Conservation (phyloP, 2,888 invertebrate genomes). For the Frankliniella intonsa region DNA sequence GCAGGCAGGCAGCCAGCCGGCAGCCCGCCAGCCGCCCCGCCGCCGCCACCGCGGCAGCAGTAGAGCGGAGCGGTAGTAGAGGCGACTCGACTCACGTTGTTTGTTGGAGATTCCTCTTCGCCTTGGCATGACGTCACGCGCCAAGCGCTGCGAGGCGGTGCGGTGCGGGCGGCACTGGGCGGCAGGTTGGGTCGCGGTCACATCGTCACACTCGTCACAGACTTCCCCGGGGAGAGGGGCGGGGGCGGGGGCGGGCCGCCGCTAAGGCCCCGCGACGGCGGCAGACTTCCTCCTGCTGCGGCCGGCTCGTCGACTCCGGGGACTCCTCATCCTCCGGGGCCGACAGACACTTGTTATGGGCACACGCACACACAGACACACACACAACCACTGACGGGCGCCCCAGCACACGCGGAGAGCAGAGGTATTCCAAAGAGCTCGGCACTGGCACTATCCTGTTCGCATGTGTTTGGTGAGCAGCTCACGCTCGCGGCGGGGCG, state of each 20-base stretch:
- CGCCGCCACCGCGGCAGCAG: constrained; percentile 49
- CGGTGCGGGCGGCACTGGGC: too few relatives aligned
- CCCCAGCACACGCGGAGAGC: background rate
- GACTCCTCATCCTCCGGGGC: constrained; percentile 4
- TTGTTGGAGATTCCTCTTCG: constrained; percentile 22
- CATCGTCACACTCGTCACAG: constrained; percentile 3
- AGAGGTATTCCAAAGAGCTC: background rate
- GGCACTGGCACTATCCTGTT: background rate
- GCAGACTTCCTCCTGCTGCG: background rate
- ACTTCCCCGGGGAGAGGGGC: background rate
- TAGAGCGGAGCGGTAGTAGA: background rate
- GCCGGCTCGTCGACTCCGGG: background rate
- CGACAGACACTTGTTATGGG: constrained; percentile 18
- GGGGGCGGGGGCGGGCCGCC: background rate
- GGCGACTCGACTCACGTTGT: constrained; percentile 19
- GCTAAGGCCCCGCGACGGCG: background rate
- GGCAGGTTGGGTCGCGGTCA: background rate
- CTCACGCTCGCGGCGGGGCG: background rate
- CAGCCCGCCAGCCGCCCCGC: constrained; percentile 45
- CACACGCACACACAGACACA: background rate
- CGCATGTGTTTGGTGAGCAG: background rate
- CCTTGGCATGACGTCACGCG: constrained; percentile 23
- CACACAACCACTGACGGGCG: background rate
- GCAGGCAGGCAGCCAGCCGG: constrained; percentile 42
- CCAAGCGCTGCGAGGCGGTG: background rate